A percentile compares a stretch with the other conserved stretches of the same genome.
Evolutionary conservation across 2,888 invertebrate species (phyloP).

Genomic region (Pachymerium ferrugineum): DNA sequence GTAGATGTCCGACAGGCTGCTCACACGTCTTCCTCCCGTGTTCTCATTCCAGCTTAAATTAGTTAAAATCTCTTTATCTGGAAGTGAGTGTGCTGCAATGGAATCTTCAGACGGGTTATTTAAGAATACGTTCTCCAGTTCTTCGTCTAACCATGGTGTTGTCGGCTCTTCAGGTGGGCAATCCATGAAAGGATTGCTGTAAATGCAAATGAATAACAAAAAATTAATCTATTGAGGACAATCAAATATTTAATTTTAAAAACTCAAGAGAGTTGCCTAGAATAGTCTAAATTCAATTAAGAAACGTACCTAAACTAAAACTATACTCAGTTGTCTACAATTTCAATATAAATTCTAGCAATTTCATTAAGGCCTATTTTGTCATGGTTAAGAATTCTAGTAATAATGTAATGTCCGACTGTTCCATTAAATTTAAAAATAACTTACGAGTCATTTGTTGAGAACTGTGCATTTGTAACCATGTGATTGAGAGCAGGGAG

Average conservation of each 20-base stretch:
- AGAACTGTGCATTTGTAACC: neutral
- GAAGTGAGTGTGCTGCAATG: neutral
- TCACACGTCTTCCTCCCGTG: constrained; percentile 6
- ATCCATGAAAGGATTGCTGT: neutral
- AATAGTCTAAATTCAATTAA: too few species aligned
- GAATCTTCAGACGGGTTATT: neutral
- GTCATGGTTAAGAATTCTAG: too few species aligned
- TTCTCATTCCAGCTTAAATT: neutral
- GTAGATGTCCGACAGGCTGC: constrained; percentile 9
- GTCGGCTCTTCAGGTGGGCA: neutral
- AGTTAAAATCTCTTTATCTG: neutral
- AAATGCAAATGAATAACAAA: too few species aligned
- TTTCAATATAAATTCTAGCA: too few species aligned
- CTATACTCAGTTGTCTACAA: too few species aligned
- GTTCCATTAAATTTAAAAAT: neutral
- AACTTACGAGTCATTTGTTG: neutral
- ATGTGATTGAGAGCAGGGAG: neutral
- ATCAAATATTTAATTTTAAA: too few species aligned
- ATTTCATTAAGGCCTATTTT: too few species aligned
- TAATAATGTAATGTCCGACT: too few species aligned
- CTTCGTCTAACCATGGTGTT: neutral
- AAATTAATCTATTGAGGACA: too few species aligned
- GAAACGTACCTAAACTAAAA: too few species aligned
- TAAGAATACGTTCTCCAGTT: neutral
- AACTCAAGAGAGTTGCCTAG: too few species aligned